These are phyloP conservation scores for Astropecten irregularis DNA, from an alignment of 53 echinoderm and acorn worm species.

Conservation along the genomic window DNA sequence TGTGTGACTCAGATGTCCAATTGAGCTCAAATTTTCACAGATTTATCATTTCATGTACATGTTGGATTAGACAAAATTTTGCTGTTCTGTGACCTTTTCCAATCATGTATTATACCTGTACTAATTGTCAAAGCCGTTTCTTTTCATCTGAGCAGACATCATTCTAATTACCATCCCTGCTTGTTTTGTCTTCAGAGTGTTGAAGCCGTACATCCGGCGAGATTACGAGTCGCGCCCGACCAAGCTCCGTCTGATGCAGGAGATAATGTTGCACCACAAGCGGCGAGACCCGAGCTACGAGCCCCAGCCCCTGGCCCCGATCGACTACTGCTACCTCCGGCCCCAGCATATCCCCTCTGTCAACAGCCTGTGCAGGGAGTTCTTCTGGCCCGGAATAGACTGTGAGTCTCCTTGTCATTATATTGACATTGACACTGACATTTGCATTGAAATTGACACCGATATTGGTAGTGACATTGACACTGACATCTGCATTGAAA, in stretches of 20 bases:
- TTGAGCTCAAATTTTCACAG: too few relatives aligned
- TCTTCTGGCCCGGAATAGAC: constrained; percentile 99
- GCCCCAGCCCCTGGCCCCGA: constrained; percentile 75
- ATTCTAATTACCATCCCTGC: too few relatives aligned
- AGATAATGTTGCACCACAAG: constrained; percentile 69
- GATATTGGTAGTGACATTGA: background rate
- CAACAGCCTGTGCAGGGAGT: constrained; percentile 93
- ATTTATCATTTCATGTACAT: too few relatives aligned
- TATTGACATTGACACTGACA: background rate
- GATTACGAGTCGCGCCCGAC: constrained; percentile 87
- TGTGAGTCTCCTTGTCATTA: constrained; percentile 73
- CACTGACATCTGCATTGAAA: too few relatives aligned
- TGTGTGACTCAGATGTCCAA: too few relatives aligned
- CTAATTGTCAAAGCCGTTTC: too few relatives aligned
- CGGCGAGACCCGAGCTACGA: constrained; percentile 60
- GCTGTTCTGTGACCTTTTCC: too few relatives aligned
- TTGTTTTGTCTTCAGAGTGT: too few relatives aligned
- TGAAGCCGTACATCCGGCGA: constrained; percentile 96
- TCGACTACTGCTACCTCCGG: constrained; percentile 96
- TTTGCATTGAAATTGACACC: background rate
- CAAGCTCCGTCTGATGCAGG: constrained; percentile 84
- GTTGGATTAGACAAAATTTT: too few relatives aligned
- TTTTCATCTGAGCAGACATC: too few relatives aligned
- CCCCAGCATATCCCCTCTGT: constrained; percentile 98
- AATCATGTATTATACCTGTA: too few relatives aligned